Conservation (phyloP, 2,113 vertebrate species). For the Trematocara nigrifrons region DNA sequence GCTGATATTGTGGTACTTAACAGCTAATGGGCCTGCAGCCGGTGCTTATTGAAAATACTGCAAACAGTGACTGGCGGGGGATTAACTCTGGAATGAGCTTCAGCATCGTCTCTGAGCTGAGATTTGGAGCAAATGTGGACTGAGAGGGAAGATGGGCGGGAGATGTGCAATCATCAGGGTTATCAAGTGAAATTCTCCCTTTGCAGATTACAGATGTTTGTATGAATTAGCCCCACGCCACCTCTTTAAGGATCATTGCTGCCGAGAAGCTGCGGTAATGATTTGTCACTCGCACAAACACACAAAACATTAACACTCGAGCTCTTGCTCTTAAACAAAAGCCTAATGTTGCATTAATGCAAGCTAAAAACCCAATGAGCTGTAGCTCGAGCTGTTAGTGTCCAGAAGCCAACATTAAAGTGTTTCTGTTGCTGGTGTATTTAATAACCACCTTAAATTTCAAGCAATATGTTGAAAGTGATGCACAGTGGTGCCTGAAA, state of each 20-base stretch:
- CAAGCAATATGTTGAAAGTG: background rate
- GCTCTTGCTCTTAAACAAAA: background rate
- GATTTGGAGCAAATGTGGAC: background rate
- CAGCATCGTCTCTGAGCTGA: background rate
- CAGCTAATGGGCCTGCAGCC: background rate
- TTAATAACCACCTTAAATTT: background rate
- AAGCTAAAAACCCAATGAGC: background rate
- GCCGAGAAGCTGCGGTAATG: background rate
- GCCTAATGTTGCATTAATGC: background rate
- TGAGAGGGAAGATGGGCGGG: background rate
- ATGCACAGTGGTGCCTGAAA: background rate
- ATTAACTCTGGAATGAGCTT: background rate
- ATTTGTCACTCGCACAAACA: background rate
- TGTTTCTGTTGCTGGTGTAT: background rate
- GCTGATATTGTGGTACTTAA: background rate
- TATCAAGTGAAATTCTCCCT: background rate
- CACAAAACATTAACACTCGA: background rate
- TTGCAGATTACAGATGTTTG: conserved; percentile 14
- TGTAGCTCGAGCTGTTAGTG: background rate
- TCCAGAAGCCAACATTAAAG: background rate
- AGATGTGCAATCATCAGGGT: background rate
- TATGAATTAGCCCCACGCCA: conserved; percentile 15
- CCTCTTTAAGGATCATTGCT: background rate
- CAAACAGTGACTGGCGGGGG: background rate
- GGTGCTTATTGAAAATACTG: background rate